A percentile compares a stretch with the other conserved stretches of the same genome.
Evolutionary conservation across 92 coral and sea anemone species (phyloP).

Genomic region (Zoanthus gigantus): DNA sequence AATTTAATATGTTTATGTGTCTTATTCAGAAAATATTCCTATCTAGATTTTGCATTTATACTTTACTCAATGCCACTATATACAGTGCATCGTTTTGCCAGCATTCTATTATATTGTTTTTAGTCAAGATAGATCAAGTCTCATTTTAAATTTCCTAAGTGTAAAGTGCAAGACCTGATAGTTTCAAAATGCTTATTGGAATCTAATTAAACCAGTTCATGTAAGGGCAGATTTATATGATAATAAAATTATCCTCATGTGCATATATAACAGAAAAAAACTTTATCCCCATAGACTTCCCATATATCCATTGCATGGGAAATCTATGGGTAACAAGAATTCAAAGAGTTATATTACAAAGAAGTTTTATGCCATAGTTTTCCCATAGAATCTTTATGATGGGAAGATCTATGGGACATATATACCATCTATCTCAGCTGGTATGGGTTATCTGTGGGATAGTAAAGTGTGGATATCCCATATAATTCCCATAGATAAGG

Average conservation of each 20-base stretch:
- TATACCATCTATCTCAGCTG: slow-evolving; percentile 37
- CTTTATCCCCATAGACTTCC: slow-evolving; percentile 37
- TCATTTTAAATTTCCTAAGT: slow-evolving; percentile 16
- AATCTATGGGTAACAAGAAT: slow-evolving; percentile 42
- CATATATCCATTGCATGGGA: slow-evolving; percentile 44
- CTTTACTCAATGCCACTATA: slow-evolving; percentile 2
- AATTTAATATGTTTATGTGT: background rate
- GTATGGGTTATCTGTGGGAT: slow-evolving; percentile 29
- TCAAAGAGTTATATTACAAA: slow-evolving; percentile 8
- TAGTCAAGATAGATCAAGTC: background rate
- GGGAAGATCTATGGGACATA: slow-evolving; percentile 48
- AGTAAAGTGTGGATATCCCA: slow-evolving; percentile 44
- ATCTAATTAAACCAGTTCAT: slow-evolving; percentile 5
- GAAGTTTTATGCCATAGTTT: slow-evolving; percentile 4
- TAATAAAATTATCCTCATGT: slow-evolving; percentile 1
- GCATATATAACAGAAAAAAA: background rate
- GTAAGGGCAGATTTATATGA: slow-evolving; percentile 13
- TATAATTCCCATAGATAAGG: slow-evolving; percentile 40
- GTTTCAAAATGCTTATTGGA: slow-evolving; percentile 10
- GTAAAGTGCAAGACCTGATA: slow-evolving; percentile 2
- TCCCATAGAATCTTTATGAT: slow-evolving; percentile 29
- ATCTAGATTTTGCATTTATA: slow-evolving; percentile 4
- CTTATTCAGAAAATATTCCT: slow-evolving; percentile 17
- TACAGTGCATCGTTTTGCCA: background rate
- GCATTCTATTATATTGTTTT: background rate